These are phyloP conservation scores for Leptopilina drosophilae DNA, from an alignment of 2,888 invertebrate species.

Conservation along the genomic window DNA sequence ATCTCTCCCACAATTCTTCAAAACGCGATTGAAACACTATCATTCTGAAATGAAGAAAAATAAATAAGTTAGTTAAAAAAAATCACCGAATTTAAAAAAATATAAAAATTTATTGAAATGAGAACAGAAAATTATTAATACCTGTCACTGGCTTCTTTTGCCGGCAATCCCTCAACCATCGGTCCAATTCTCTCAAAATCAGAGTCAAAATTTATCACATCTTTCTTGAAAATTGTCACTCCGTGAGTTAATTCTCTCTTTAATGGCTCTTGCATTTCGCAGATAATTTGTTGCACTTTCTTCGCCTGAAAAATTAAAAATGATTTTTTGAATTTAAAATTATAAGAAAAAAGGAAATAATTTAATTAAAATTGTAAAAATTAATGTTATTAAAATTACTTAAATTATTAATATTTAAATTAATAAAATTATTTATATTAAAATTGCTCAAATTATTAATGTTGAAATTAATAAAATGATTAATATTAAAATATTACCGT, in stretches of 20 bases:
- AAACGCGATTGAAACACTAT: conserved; percentile 88
- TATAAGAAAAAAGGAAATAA: neutral
- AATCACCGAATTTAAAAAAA: too few species aligned
- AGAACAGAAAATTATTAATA: conserved; percentile 63
- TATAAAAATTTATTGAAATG: neutral
- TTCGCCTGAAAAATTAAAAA: conserved; percentile 78
- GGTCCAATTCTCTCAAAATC: conserved; percentile 90
- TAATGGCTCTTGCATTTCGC: conserved; percentile 86
- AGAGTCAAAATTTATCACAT: conserved; percentile 83
- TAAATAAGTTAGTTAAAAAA: too few species aligned
- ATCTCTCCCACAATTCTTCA: conserved; percentile 89
- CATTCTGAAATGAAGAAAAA: conserved; percentile 77
- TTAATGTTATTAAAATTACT: neutral
- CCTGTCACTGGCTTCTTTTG: conserved; percentile 92
- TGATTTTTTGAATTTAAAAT: conserved; percentile 26
- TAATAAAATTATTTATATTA: too few species aligned
- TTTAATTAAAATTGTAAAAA: neutral
- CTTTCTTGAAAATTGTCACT: conserved; percentile 82
- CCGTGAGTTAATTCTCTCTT: conserved; percentile 85
- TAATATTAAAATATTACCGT: conserved; percentile 78
- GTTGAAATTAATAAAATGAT: neutral
- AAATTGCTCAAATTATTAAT: too few species aligned
- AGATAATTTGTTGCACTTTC: conserved; percentile 84
- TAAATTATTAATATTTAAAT: too few species aligned
- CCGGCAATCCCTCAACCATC: conserved; percentile 89